Evolutionary conservation across 2,113 vertebrate species (phyloP).

Genomic region (Dipodomys stephensi): DNA sequence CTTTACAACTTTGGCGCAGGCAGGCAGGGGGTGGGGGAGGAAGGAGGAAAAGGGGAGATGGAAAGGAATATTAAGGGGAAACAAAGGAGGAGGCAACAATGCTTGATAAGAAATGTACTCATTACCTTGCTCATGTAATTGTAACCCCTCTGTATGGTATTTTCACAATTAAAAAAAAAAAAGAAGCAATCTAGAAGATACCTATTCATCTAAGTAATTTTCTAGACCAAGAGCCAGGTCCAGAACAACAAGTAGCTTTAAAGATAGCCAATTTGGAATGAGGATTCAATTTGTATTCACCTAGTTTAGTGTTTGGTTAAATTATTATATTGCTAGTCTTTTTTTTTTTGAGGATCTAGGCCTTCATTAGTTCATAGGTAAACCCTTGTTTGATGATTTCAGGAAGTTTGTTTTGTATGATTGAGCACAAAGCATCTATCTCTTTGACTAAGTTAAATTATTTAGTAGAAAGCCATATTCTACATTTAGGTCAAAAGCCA

Average conservation of each 20-base stretch:
- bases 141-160: too few species aligned
- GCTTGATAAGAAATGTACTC: too few species aligned
- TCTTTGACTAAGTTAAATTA: constrained; percentile 18
- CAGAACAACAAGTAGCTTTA: neutral
- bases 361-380: constrained; percentile 18
- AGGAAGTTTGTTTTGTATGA: neutral
- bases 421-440: neutral
- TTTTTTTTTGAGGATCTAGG: neutral
- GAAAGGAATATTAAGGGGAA: too few species aligned
- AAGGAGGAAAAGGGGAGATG: too few species aligned
- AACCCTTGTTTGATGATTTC: neutral
- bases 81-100: too few species aligned
- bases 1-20: too few species aligned
- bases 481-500: neutral
- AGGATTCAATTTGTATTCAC: constrained; percentile 26
- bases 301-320: neutral
- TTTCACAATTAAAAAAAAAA: too few species aligned
- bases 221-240: constrained; percentile 15
- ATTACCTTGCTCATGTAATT: too few species aligned
- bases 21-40: too few species aligned
- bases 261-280: neutral
- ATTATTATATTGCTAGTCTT: neutral
- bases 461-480: constrained; percentile 15
- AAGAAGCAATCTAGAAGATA: neutral
- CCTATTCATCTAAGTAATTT: neutral